phyloP scores from a whole-genome alignment of 2,797 vertebrate genomes.

The Macroramphosus scolopax region DNA sequence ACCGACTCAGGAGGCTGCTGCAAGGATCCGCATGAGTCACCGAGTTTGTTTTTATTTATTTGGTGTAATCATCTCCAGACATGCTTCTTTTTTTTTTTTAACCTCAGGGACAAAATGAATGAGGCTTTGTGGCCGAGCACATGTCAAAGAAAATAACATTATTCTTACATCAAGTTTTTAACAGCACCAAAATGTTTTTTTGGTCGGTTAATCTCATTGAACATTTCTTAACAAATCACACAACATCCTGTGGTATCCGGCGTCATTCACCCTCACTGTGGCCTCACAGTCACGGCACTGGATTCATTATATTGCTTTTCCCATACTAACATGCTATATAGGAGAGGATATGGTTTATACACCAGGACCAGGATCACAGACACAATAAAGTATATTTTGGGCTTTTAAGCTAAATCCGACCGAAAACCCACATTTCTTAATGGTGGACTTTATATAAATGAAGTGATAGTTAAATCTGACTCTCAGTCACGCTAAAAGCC shows the following conservation, averaged over 20 bases:
- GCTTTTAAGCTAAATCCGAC: slow-evolving; percentile 67
- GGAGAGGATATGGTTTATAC: slow-evolving; percentile 46
- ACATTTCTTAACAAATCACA: slow-evolving; percentile 43
- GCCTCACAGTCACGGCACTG: slow-evolving; percentile 31
- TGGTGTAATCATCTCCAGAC: slow-evolving; percentile 15
- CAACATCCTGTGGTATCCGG: slow-evolving; percentile 46
- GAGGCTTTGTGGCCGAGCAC: slow-evolving; percentile 14
- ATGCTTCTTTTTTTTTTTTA: slow-evolving; percentile 23
- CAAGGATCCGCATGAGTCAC: background rate
- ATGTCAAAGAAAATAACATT: slow-evolving; percentile 32
- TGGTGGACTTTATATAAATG: slow-evolving; percentile 72
- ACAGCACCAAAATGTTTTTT: slow-evolving; percentile 8
- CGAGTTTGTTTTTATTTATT: too few species aligned
- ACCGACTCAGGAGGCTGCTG: background rate
- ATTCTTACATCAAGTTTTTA: slow-evolving; percentile 24
- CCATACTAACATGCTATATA: slow-evolving; percentile 47
- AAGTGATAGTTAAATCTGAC: slow-evolving; percentile 65
- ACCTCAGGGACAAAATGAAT: slow-evolving; percentile 27
- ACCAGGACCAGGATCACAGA: slow-evolving; percentile 64
- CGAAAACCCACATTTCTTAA: slow-evolving; percentile 70
- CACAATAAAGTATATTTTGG: slow-evolving; percentile 76
- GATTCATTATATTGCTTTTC: slow-evolving; percentile 32
- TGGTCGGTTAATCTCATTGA: slow-evolving; percentile 28
- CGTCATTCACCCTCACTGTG: slow-evolving; percentile 33
- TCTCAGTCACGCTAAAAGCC: slow-evolving; percentile 67